These are phyloP conservation scores for Propithecus coquereli DNA, from an alignment of 2,113 vertebrate species.

Conservation along the genomic window DNA sequence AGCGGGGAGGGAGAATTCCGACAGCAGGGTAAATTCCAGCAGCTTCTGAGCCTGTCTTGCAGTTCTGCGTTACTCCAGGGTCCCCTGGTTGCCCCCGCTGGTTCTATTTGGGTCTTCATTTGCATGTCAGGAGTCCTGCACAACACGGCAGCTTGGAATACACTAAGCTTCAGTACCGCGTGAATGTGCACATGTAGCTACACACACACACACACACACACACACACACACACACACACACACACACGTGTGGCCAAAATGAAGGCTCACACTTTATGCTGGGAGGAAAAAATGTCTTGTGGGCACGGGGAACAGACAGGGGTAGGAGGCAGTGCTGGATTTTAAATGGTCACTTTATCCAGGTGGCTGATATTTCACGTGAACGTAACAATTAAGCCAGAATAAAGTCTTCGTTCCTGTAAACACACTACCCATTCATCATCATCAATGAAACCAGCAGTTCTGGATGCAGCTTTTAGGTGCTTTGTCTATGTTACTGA, in stretches of 20 bases:
- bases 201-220: background rate
- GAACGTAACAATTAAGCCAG: background rate
- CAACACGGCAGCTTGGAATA: background rate
- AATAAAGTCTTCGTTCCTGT: background rate
- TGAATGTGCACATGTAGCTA: background rate
- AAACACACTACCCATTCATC: background rate
- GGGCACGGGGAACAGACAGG: background rate
- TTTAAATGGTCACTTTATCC: background rate
- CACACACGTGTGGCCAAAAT: background rate
- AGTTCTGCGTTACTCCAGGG: background rate
- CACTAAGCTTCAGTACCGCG: background rate
- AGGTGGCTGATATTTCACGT: background rate
- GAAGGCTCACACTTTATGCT: background rate
- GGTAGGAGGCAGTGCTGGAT: background rate
- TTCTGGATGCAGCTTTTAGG: background rate
- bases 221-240: background rate
- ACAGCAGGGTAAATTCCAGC: accelerated
- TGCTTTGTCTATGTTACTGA: background rate
- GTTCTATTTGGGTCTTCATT: background rate
- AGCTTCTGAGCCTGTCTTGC: background rate
- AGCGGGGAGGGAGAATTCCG: background rate
- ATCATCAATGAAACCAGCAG: background rate
- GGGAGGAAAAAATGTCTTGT: background rate
- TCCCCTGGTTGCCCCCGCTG: background rate
- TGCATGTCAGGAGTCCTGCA: background rate